Conservation (phyloP, 2,113 vertebrate genomes). For the Rostratula benghalensis region DNA sequence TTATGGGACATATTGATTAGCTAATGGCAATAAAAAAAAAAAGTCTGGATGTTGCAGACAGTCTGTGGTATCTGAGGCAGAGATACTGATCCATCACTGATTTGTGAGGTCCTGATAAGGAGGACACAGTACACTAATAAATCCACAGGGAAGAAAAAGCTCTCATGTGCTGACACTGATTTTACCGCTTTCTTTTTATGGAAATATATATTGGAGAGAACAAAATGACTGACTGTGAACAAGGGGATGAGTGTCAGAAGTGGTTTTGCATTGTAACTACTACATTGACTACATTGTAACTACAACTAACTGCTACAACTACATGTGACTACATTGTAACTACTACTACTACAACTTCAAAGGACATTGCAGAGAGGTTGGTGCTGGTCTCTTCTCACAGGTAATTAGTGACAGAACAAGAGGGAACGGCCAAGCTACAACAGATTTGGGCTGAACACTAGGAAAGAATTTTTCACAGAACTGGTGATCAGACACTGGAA, state of each 20-base stretch:
- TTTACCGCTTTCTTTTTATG: background rate
- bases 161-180: background rate
- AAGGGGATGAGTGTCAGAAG: background rate
- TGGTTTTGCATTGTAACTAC: background rate
- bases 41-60: background rate
- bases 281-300: background rate
- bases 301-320: too few species aligned
- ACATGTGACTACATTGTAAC: too few species aligned
- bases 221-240: background rate
- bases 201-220: background rate
- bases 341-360: too few species aligned
- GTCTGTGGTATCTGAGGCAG: background rate
- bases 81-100: background rate
- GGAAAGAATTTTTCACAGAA: too few species aligned
- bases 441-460: too few species aligned
- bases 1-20: slow-evolving; percentile 12
- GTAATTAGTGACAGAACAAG: too few species aligned
- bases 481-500: too few species aligned
- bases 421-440: too few species aligned
- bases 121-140: background rate
- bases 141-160: background rate
- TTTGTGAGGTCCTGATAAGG: background rate
- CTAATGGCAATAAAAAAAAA: slow-evolving; percentile 13
- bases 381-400: too few species aligned
- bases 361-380: too few species aligned